These are phyloP conservation scores for Protonemura montana DNA, from an alignment of 2,888 invertebrate genomes.

Conservation along the genomic window DNA sequence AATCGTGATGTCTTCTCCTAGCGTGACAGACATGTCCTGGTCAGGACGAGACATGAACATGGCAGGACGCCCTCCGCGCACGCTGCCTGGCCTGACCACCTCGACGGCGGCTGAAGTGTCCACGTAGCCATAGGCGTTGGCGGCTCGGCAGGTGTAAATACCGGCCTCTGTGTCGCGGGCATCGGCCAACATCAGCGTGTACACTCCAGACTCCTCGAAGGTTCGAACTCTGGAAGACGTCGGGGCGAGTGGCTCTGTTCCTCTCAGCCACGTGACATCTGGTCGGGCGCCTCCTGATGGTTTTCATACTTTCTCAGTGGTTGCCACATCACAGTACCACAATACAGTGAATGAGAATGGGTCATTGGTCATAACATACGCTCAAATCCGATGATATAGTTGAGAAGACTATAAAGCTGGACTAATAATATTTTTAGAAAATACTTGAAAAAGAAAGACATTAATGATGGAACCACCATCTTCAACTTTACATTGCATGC, in stretches of 20 bases:
- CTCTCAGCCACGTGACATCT: conserved; percentile 79
- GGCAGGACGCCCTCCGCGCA: conserved; percentile 76
- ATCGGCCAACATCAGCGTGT: conserved; percentile 63
- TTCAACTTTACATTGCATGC: no score
- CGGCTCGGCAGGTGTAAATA: conserved; percentile 64
- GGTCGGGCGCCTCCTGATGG: conserved; percentile 62
- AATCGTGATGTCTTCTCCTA: conserved; percentile 83
- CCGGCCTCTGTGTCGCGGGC: conserved; percentile 54
- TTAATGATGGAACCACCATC: no score
- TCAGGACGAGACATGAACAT: conserved; percentile 82
- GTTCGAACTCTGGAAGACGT: conserved; percentile 67
- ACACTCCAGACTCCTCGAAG: conserved; percentile 76
- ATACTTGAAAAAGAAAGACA: no score
- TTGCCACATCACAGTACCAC: no score
- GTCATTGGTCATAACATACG: no score
- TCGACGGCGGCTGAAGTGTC: conserved; percentile 75
- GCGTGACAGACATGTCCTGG: conserved; percentile 74
- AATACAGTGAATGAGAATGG: no score
- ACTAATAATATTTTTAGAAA: no score
- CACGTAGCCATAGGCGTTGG: conserved; percentile 75
- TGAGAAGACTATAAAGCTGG: no score
- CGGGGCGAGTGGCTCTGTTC: conserved; percentile 62
- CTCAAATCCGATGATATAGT: no score
- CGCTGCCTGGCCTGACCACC: conserved; percentile 58
- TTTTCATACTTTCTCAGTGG: neutral